Base-by-base conservation (phyloP, 2,888 invertebrate genomes). In the Athalia cordata region DNA sequence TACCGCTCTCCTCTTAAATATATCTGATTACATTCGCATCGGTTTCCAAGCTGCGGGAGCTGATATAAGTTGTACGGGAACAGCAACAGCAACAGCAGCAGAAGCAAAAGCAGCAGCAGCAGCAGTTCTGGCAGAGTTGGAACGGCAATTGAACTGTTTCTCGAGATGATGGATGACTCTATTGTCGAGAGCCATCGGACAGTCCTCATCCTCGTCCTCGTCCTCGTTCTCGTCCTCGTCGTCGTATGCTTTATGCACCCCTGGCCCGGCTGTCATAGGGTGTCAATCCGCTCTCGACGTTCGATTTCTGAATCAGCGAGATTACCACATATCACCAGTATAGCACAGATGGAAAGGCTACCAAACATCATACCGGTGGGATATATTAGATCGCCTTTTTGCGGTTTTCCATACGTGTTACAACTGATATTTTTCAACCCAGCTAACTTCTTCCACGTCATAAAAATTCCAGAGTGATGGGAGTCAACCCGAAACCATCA, bases 81-180 rank as follows among this genome's bases (percentile, higher is more conserved):
- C 29, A 29, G 29, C 29, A 29, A 29, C 29, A 29, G 29, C 29
- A 29, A 2, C 29, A 29, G 29, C 1, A 29, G 29, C 29, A n/a
- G 7, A 9, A 55, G 47, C 67, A n/a, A 9, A 29, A 1, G 68
- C 9, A 13, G 68, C 67, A 77, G 80, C 79, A 62, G 78, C 80
- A 80, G 78, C 65, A 57, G 62, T 78, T 61, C 80, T 29, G 29
- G 82, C 85, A 85, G 75, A 75, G 86, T 86, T 86, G 84, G 83
- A 86, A 79, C 85, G 84, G 87, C 88, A 86, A 87, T 87, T 87
- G 86, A 86, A 85, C 87, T 88, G 86, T 86, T 86, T 84, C 85
- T 85, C 85, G 83, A 87, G 87, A 89, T 90, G 90, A 90, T 90
- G 86, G 90, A 90, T 90, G 88, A 89, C 88, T 89, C 88, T 85